Percentiles rank a stretch among this genome's conserved stretches.
Evolutionary conservation across 1,140 invertebrate species (phyloP).

Genomic region (Drosophila sulfurigaster): DNA sequence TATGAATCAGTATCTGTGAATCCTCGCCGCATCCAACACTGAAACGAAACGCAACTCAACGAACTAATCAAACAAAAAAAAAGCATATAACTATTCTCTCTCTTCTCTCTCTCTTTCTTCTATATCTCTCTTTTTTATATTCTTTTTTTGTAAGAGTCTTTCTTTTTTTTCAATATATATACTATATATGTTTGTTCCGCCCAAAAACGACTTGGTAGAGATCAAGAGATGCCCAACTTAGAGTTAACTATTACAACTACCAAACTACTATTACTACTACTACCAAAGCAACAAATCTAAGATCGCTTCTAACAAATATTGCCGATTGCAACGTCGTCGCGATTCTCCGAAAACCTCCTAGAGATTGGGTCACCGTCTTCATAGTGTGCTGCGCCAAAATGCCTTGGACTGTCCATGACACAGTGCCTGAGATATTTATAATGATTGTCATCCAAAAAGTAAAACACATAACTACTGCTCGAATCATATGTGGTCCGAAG

Average conservation of each 20-base stretch:
- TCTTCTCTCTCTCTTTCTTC: conserved; percentile 76
- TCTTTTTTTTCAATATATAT: conserved; percentile 30
- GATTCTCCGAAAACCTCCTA: conserved; percentile 7
- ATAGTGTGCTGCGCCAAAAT: conserved; percentile 22
- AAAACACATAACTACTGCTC: conserved; percentile 20
- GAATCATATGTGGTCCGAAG: conserved; percentile 10
- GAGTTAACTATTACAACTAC: conserved; percentile 63
- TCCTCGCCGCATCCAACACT: conserved; percentile 58
- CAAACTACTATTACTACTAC: conserved; percentile 26
- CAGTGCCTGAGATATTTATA: conserved; percentile 7
- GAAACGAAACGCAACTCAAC: conserved; percentile 59
- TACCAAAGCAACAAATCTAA: conserved; percentile 24
- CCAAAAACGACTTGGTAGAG: conserved; percentile 60
- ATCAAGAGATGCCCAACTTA: conserved; percentile 72
- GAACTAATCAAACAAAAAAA: conserved; percentile 68
- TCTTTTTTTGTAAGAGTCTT: conserved; percentile 66
- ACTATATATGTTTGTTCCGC: conserved; percentile 65
- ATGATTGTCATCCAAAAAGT: conserved; percentile 12
- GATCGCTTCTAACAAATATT: conserved; percentile 23
- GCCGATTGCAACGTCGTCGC: conserved; percentile 32
- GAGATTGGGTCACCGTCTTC: conserved; percentile 14
- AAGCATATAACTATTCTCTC: conserved; percentile 80
- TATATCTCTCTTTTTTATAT: conserved; percentile 77
- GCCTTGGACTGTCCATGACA: conserved; percentile 22
- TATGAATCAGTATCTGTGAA: conserved; percentile 39